Percentiles rank a stretch among this genome's conserved stretches.
Conservation (phyloP, 1,140 invertebrate species). For the Eriosoma lanigerum region DNA sequence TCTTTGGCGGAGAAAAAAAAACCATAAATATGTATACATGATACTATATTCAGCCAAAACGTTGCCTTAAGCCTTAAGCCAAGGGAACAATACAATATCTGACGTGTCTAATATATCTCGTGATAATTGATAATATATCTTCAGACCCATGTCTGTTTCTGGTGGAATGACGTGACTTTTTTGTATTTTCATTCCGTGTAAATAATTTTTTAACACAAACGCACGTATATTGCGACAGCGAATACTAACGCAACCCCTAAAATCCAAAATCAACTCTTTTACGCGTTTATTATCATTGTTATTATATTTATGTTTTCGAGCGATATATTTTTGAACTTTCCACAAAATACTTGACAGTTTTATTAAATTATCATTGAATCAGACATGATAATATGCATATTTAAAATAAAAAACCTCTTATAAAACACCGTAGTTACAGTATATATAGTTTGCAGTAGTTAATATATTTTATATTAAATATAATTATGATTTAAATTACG, state of each 20-base stretch:
- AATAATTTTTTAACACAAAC: not conserved
- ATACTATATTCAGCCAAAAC: not conserved
- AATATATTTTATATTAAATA: no score
- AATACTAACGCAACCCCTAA: not conserved
- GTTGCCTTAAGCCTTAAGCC: not conserved
- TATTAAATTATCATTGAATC: no score
- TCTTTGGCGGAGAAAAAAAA: not conserved
- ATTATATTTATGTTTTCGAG: not conserved
- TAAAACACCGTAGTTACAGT: no score
- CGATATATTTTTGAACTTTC: no score
- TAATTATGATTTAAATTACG: no score
- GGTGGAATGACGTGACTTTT: not conserved
- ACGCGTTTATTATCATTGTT: not conserved
- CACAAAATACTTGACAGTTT: no score
- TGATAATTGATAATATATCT: constrained; percentile 31
- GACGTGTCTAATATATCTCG: constrained; percentile 16
- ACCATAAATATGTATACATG: no score
- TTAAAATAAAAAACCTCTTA: no score
- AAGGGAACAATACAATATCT: not conserved
- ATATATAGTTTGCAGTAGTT: no score
- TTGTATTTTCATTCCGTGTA: not conserved
- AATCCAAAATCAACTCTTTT: not conserved
- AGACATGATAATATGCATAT: no score
- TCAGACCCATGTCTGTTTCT: not conserved
- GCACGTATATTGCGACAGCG: not conserved